These are phyloP conservation scores for Amblyopsis hoosieri DNA, from an alignment of 2,797 vertebrate species.

Conservation along the genomic window DNA sequence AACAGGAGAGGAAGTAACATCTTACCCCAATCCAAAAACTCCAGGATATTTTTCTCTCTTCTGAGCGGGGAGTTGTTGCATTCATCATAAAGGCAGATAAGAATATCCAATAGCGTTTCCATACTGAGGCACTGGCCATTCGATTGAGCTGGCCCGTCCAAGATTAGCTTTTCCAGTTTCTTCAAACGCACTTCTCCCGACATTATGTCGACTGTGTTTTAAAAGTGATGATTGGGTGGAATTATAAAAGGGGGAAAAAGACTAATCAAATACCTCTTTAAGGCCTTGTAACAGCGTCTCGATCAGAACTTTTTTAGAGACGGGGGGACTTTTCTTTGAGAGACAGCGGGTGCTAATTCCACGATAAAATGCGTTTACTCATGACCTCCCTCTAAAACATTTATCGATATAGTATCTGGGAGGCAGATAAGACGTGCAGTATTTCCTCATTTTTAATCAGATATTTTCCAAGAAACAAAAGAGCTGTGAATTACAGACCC, in stretches of 20 bases:
- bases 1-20: conserved; percentile 13
- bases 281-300: conserved; percentile 48
- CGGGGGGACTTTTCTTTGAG: conserved; percentile 42
- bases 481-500: conserved; percentile 57
- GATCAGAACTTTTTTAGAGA: conserved; percentile 50
- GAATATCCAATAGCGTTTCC: conserved; percentile 95
- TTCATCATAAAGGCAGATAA: conserved; percentile 97
- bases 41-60: conserved; percentile 94
- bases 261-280: conserved; percentile 31
- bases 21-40: conserved; percentile 99
- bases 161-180: conserved; percentile 95
- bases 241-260: not conserved
- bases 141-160: conserved; percentile 90
- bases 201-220: conserved; percentile 73
- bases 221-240: conserved; percentile 38
- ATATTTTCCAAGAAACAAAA: conserved; percentile 50
- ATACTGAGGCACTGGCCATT: conserved; percentile 92
- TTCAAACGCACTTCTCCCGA: conserved; percentile 98
- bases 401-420: conserved; percentile 40
- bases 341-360: conserved; percentile 40
- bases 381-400: conserved; percentile 47
- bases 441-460: conserved; percentile 61
- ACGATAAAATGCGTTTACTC: conserved; percentile 44
- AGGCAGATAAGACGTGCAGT: conserved; percentile 37
- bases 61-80: conserved; percentile 95